Evolutionary conservation across 2,113 vertebrate species (phyloP), one percentile per base, ranked within the genome.

Genomic region (Turdus rufiventris): DNA sequence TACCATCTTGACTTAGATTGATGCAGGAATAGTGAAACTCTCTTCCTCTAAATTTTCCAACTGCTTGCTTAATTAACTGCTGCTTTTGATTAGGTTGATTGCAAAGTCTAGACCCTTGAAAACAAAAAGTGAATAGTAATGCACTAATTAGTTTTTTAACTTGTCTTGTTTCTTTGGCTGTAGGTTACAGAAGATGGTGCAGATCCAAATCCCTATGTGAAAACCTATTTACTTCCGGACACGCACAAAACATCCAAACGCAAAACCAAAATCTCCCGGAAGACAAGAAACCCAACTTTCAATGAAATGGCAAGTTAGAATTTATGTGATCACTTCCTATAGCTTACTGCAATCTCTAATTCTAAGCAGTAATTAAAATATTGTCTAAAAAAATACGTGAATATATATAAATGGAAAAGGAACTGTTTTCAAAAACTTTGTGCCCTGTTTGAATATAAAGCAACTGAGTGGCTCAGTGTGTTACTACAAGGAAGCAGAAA

Each of bases 161-260:
- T 83, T 45, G 34, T 18, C 26, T 80, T 94, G 47, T 56, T 21
- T 43, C 86, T 79, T 96, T 94, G 63, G 54, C 91, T 93, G 38
- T 89, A 99, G 99, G 99, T 99, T 61, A 99, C 98, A 73, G 99
- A 99, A 81, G 99, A 99, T 72, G 99, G 99, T 76, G 96, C 99
- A 28, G 99, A 99, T 93, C 99, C 99, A 79, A 99, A 99, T 97
- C 99, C 99, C 1, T 99, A 99, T 72, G 99, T 99, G 68, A 99
- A 99, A 98, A 99, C 99, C 7, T 99, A 99, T 88, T 97, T 99
- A 79, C 98, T 99, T 95, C 99, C 99, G 92, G 99, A 99, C 96
- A 98, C 96, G 4, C 98, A 99, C 96, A 99, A 99, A 98, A 98
- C 98, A 40, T 99, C 99, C 94, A 99, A 99, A 97, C 98, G 98